Conservation (phyloP, 2,113 vertebrate genomes). For the Albula glossodonta region DNA sequence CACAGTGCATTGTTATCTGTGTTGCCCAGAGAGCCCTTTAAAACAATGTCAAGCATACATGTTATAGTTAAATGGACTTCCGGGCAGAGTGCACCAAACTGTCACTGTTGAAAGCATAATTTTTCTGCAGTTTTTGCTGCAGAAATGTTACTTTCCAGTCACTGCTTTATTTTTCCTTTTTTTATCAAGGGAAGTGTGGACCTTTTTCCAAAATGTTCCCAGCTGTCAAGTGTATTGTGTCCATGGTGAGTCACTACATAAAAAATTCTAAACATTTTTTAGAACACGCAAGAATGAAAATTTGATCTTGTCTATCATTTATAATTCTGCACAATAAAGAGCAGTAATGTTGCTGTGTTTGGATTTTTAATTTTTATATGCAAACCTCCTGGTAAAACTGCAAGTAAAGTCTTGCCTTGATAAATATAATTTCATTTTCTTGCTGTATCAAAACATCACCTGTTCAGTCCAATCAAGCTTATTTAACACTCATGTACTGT, state of each 20-base stretch:
- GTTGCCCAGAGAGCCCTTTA: conserved; percentile 18
- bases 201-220: conserved; percentile 39
- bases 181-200: conserved; percentile 7
- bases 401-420: conserved; percentile 35
- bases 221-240: conserved; percentile 46
- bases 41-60: conserved; percentile 34
- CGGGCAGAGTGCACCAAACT: neutral
- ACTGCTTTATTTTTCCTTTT: neutral
- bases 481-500: conserved; percentile 2
- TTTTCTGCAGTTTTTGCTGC: conserved; percentile 18
- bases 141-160: conserved; percentile 13
- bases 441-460: conserved; percentile 23
- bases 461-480: conserved; percentile 28
- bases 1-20: conserved; percentile 21
- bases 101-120: neutral
- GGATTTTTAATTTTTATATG: no score
- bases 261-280: conserved; percentile 23
- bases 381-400: neutral
- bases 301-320: neutral
- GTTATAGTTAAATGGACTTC: conserved; percentile 30
- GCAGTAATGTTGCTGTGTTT: neutral
- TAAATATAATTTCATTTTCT: conserved; percentile 37
- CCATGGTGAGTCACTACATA: conserved; percentile 48
- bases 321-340: neutral
- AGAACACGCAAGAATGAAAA: neutral